phyloP scores from a whole-genome alignment of 2,888 invertebrate genomes.

The Brenthis ino region DNA sequence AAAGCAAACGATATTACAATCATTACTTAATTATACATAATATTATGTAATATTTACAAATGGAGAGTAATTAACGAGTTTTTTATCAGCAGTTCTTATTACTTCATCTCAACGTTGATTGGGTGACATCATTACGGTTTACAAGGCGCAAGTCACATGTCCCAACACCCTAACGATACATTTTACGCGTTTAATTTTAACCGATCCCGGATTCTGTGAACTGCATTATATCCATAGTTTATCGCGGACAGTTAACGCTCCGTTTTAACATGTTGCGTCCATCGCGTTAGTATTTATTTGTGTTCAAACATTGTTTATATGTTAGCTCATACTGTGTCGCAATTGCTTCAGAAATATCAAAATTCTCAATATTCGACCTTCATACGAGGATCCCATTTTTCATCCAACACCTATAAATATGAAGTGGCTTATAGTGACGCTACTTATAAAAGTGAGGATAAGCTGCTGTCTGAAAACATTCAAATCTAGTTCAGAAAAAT shows the following conservation, averaged over 20 bases:
- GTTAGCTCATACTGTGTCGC: conserved; percentile 20
- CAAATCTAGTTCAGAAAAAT: conserved; percentile 8
- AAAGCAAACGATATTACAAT: background rate
- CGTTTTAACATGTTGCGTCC: conserved; percentile 46
- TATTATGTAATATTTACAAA: background rate
- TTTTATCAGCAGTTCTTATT: conserved; percentile 3
- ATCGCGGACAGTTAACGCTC: conserved; percentile 56
- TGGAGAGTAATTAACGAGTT: background rate
- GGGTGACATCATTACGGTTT: conserved; percentile 14
- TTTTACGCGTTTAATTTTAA: conserved; percentile 49
- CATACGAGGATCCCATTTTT: conserved; percentile 5
- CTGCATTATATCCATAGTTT: conserved; percentile 47
- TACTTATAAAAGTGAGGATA: conserved; percentile 8
- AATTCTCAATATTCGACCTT: conserved; percentile 20
- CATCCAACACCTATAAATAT: conserved; percentile 10
- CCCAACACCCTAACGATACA: conserved; percentile 11
- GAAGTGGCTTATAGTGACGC: conserved; percentile 3
- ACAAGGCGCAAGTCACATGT: conserved; percentile 9
- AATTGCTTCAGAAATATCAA: conserved; percentile 21
- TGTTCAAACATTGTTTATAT: conserved; percentile 41
- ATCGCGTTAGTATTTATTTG: conserved; percentile 53
- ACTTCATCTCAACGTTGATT: conserved; percentile 10
- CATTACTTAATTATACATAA: background rate
- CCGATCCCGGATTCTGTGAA: conserved; percentile 52
- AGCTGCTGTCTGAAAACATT: conserved; percentile 5